These are phyloP conservation scores for Ciconia stormi DNA, from an alignment of 2,113 vertebrate species.

Conservation along the genomic window DNA sequence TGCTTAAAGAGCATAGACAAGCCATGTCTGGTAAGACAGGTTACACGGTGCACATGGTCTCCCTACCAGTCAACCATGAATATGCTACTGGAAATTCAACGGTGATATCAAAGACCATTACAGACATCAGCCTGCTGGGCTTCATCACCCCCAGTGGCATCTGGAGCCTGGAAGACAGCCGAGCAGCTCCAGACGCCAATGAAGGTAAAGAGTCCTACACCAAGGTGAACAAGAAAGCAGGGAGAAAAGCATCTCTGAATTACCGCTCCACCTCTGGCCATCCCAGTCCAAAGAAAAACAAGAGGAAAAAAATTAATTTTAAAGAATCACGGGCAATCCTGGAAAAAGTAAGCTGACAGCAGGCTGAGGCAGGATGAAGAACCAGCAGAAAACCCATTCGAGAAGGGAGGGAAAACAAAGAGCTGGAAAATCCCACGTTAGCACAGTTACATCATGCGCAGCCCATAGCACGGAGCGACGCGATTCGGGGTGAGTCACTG, in stretches of 20 bases:
- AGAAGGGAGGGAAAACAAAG: slow-evolving; percentile 67
- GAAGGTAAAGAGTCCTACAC: not conserved
- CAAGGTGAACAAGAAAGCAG: not conserved
- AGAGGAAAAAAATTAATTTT: not conserved
- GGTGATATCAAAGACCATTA: not conserved
- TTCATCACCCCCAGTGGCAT: not conserved
- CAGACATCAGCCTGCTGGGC: not conserved
- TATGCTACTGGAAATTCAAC: not conserved
- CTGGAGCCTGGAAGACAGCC: not conserved
- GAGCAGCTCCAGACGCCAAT: not conserved
- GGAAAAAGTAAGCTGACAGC: not conserved
- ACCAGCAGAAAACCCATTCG: slow-evolving; percentile 36
- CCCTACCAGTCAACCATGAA: not conserved
- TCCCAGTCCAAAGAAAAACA: not conserved
- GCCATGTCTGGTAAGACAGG: not conserved
- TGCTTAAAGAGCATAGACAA: not conserved
- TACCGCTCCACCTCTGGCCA: not conserved
- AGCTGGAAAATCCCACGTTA: slow-evolving; percentile 76
- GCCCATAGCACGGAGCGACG: not conserved
- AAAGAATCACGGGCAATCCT: not conserved
- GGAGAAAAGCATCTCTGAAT: not conserved
- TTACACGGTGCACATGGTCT: not conserved
- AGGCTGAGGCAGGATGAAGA: slow-evolving; percentile 4
- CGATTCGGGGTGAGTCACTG: slow-evolving; percentile 46
- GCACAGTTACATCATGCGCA: slow-evolving; percentile 38